phyloP scores from a whole-genome alignment of 2,888 invertebrate species.

The Tanypteryx hageni region DNA sequence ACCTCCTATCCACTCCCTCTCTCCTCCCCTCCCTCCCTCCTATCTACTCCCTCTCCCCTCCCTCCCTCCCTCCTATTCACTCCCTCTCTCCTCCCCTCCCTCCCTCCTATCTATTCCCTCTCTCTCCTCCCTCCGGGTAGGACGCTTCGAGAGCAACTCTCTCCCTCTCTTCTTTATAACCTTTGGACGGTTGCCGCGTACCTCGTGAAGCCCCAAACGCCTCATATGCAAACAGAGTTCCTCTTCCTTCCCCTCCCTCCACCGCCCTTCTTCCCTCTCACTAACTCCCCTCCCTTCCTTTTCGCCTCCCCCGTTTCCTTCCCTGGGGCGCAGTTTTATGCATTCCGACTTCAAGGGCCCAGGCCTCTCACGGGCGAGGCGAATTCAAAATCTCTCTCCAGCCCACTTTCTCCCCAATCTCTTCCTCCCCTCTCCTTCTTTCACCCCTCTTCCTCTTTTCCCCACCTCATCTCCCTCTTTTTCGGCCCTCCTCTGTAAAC shows the following conservation, averaged over 20 bases:
- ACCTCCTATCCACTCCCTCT: background rate
- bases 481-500: background rate
- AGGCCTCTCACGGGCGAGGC: slow-evolving; percentile 4
- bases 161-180: slow-evolving; percentile 30
- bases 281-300: no score
- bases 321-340: slow-evolving; percentile 23
- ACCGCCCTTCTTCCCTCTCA: background rate
- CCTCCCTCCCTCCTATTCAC: background rate
- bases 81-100: background rate
- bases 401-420: no score
- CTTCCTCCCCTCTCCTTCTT: background rate
- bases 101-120: background rate
- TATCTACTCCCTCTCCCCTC: no score
- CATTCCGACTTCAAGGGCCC: slow-evolving; percentile 24
- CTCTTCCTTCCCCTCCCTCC: background rate
- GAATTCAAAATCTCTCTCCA: background rate
- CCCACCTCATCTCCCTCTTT: background rate
- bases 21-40: no score
- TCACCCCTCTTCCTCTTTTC: background rate
- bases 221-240: slow-evolving; percentile 44
- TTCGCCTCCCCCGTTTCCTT: background rate
- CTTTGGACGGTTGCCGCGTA: slow-evolving; percentile 33
- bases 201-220: slow-evolving; percentile 52
- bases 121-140: background rate
- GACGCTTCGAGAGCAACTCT: background rate